Percentiles rank a stretch among this genome's conserved stretches.
These are phyloP conservation scores for Mareca penelope DNA, from an alignment of 2,797 vertebrate genomes.

Conservation along the genomic window DNA sequence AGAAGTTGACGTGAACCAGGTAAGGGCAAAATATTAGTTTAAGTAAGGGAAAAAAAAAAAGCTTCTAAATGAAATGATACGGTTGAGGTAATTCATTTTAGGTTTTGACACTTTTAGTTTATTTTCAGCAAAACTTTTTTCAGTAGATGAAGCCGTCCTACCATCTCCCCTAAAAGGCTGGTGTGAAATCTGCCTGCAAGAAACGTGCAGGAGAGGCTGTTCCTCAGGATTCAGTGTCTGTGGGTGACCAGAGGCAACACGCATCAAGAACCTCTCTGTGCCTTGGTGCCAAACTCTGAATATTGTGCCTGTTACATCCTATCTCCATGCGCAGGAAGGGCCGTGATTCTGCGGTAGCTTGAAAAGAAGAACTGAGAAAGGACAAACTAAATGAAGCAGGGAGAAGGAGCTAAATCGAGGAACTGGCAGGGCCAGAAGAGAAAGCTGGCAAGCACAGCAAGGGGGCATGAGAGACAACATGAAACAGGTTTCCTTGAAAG, in stretches of 20 bases:
- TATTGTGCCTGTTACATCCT: background rate
- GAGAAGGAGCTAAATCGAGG: background rate
- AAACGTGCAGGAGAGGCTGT: constrained; percentile 5
- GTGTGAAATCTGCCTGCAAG: background rate
- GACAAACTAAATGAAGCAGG: background rate
- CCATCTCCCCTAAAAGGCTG: constrained; percentile 7
- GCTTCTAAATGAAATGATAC: background rate
- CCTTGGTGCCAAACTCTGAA: background rate
- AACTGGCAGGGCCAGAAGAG: background rate
- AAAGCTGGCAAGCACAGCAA: constrained; percentile 8
- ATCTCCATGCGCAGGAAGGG: background rate
- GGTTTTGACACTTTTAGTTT: constrained; percentile 17
- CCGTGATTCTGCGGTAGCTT: background rate
- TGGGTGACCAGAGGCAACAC: constrained; percentile 20
- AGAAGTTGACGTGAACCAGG: background rate
- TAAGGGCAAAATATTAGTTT: background rate
- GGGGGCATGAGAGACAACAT: background rate
- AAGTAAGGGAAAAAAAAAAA: background rate
- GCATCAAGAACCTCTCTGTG: constrained; percentile 6
- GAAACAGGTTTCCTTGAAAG: constrained; percentile 37
- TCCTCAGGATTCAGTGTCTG: constrained; percentile 1
- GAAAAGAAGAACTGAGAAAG: background rate
- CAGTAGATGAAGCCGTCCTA: background rate
- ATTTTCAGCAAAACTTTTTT: constrained; percentile 18
- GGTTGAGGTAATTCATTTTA: constrained; percentile 12